A percentile compares a stretch with the other conserved stretches of the same genome.
Conservation (phyloP, 1,140 invertebrate species). For the Lysiphlebus fabarum region DNA sequence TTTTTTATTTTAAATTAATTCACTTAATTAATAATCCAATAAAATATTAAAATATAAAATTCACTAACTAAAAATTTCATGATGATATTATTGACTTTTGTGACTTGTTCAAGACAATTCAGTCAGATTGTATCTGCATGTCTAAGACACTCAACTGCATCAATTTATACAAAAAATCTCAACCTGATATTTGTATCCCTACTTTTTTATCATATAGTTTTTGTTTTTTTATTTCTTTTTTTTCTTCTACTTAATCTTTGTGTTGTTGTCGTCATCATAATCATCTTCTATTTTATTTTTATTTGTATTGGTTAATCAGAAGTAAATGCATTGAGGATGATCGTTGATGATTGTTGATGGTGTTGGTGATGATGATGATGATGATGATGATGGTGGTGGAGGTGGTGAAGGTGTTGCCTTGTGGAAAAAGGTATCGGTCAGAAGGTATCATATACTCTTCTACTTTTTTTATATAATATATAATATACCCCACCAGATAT, state of each 20-base stretch:
- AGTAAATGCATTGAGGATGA: too few relatives aligned
- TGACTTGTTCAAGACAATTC: conserved; percentile 33
- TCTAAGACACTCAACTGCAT: conserved; percentile 37
- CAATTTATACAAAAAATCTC: conserved; percentile 51
- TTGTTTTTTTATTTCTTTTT: conserved; percentile 27
- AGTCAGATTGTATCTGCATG: conserved; percentile 47
- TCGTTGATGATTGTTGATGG: too few relatives aligned
- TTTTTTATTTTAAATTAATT: not conserved
- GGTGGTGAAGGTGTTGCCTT: too few relatives aligned
- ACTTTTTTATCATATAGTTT: too few relatives aligned
- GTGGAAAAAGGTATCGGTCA: too few relatives aligned
- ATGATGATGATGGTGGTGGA: too few relatives aligned
- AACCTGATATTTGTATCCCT: conserved; percentile 43
- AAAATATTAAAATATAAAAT: conserved; percentile 30
- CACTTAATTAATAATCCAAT: not conserved
- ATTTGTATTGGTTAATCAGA: too few relatives aligned
- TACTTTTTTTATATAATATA: too few relatives aligned
- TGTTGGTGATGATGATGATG: too few relatives aligned
- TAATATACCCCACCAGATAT: too few relatives aligned
- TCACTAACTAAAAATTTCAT: conserved; percentile 52
- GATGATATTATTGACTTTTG: conserved; percentile 27
- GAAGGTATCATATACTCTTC: too few relatives aligned
- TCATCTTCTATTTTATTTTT: conserved; percentile 22
- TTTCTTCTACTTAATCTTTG: conserved; percentile 13
- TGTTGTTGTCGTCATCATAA: conserved; percentile 32